These are phyloP conservation scores for Oxyura jamaicensis DNA, from an alignment of 2,113 vertebrate species.

Conservation along the genomic window DNA sequence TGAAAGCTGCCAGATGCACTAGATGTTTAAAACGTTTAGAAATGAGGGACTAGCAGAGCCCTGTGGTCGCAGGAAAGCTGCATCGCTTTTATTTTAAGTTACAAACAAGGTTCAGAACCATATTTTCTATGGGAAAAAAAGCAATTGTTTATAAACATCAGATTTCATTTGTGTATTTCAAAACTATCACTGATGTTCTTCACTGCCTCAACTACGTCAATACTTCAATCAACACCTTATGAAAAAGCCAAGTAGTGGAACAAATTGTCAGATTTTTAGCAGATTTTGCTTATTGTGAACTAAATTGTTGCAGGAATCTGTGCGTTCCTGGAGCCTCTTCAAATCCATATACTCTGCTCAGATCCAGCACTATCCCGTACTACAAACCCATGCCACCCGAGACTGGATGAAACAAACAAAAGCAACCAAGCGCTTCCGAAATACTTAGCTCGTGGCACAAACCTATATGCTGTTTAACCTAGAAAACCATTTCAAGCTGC, in stretches of 20 bases:
- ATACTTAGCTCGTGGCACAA: not conserved
- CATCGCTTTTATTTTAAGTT: not conserved
- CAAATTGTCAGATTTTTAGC: not conserved
- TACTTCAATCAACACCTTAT: not conserved
- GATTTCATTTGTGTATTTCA: accelerated
- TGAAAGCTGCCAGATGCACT: not conserved
- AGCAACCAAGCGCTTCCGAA: not conserved
- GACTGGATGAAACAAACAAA: not conserved
- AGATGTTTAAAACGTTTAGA: not conserved
- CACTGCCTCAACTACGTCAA: accelerated
- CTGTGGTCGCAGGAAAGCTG: not conserved
- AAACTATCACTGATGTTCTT: not conserved
- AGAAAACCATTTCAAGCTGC: not conserved
- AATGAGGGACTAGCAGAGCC: not conserved
- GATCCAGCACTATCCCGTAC: not conserved
- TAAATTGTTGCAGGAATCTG: not conserved
- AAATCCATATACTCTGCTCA: not conserved
- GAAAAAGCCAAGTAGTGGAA: not conserved
- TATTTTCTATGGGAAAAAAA: not conserved
- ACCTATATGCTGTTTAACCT: not conserved
- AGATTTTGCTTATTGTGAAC: not conserved
- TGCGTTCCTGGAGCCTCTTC: not conserved
- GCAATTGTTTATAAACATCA: not conserved
- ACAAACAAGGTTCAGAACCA: not conserved
- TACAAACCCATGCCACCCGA: accelerated